Base-by-base conservation (phyloP, 1,140 invertebrate species). In the Listronotus oregonensis region DNA sequence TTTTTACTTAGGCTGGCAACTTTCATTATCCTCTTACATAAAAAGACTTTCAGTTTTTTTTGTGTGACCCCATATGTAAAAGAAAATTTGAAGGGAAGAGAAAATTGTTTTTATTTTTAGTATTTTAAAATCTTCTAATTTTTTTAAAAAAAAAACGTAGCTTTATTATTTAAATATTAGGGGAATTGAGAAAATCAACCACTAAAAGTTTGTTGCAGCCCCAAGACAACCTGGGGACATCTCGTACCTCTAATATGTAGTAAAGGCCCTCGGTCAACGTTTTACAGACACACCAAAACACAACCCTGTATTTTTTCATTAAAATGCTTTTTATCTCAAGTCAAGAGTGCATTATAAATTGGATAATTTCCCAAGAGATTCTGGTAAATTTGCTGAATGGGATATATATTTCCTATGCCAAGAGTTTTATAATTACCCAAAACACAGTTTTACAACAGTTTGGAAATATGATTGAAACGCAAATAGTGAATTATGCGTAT, bases 351-450 rank as follows among this genome's bases (percentile, higher is more conserved):
- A 59, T 78, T 9, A 74, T 78, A 15, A 78, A 78, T 63, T 69
- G 67, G 12, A 69, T 75, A 17, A 70, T 68, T 56, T 78, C 75
- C 58, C 77, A 78, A 69, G 70, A 74, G 39, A 71, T 78, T 21
- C 54, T 78, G 11, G 39, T 70, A 11, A 76, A 78, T 3, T 67
- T 93, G 7, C 70, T 92, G 5, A 82, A 83, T 61, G 89, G 86
- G 64, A 89, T 88, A 0, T 91, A 92, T 69, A 80, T 91, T 56
- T 90, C 90, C 74, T 84, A 91, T 78, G 90, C 90, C 0, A 93
- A 92, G 75, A 91, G 87, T 78, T 79, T 91, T 4, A 85, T 94
- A 1, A 56, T 65, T 34, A 54, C 61, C 0, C 74, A 77, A 64
- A 90, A 90, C 8, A 83, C 86, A 7, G 84, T 92, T 66, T 78